A percentile compares a stretch with the other conserved stretches of the same genome.
These are phyloP conservation scores for Gadopsis marmoratus DNA, from an alignment of 2,797 vertebrate species.

Conservation along the genomic window DNA sequence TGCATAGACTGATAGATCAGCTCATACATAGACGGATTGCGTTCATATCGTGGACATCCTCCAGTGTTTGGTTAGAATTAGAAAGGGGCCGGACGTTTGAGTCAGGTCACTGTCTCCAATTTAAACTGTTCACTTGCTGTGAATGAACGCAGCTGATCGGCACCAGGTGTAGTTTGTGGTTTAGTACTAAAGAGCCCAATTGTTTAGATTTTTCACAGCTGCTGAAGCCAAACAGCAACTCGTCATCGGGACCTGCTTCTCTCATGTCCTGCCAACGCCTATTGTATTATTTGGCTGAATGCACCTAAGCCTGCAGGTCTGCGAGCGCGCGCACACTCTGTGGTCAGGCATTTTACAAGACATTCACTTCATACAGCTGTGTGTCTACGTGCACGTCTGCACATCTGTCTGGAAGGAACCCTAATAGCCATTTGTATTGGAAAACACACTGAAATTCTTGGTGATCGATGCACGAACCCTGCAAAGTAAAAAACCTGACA, in stretches of 20 bases:
- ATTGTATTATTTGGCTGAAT: constrained; percentile 14
- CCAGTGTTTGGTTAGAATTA: not conserved
- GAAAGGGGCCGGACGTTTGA: not conserved
- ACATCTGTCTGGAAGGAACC: not conserved
- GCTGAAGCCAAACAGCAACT: not conserved
- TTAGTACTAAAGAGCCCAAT: not conserved
- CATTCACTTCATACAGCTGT: constrained; percentile 5
- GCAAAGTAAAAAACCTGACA: not conserved
- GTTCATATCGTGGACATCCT: not conserved
- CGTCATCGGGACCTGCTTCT: not conserved
- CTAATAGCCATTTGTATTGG: not conserved
- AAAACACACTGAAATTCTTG: not conserved
- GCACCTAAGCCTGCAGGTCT: not conserved
- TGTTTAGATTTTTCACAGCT: not conserved
- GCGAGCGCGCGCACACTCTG: constrained; percentile 2
- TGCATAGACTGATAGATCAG: not conserved
- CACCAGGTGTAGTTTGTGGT: not conserved
- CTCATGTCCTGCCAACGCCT: not conserved
- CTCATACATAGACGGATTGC: not conserved
- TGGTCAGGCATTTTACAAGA: constrained; percentile 26
- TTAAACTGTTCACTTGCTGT: too few relatives aligned
- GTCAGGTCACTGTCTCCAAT: not conserved
- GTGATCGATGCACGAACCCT: not conserved
- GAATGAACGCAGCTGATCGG: not conserved
- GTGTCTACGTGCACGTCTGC: constrained; percentile 2